Base-by-base conservation (phyloP, 2,888 invertebrate genomes). In the Campopleginae sp. region DNA sequence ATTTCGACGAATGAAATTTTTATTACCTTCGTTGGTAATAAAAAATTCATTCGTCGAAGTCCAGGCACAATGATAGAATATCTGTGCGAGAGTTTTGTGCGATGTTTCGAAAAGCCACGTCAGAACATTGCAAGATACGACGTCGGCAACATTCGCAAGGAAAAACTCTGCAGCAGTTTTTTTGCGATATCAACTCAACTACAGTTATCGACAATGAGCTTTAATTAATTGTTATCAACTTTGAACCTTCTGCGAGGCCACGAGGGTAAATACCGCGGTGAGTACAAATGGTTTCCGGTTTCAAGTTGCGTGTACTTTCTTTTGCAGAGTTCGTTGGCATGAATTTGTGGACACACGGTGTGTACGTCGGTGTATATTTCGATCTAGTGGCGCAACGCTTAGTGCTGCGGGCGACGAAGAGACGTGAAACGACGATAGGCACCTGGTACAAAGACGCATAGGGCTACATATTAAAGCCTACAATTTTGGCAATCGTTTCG, bases 401-500 rank as follows among this genome's bases (percentile, higher is more conserved):
- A 77, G 72, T 80, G 84, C 84, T 63, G 54, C 31, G 72, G 42
- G 77, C 77, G 58, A 72, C 72, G 80, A 58, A 46, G 80, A 74
- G 66, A 38, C 61, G 76, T 61, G 44, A 72, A 78, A 58, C 72
- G 72, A 14, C 46, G 44, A 17, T 51, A 71, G 63, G 23, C 10
- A 76, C 65, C n/a, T n/a, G n/a, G 54, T 17, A 76, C 19, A 65
- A 44, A 65, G 46, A 75, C 80, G 80, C 72, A 71, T 71, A 58
- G 58, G 82, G 76, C 75, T 82, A 65, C 75, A 82, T n/a, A n/a
- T 85, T 82, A 76, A 74, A 76, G 75, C 75, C 46, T 65, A 75
- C 85, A 85, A 85, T 85, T 81, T 78, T 65, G 75, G 58, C 82
- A 72, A 80, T 82, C 82, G 79, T 79, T 68, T 65, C 33, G 46